Evolutionary conservation across 2,888 invertebrate species (phyloP).

Genomic region (Catonia carolina): DNA sequence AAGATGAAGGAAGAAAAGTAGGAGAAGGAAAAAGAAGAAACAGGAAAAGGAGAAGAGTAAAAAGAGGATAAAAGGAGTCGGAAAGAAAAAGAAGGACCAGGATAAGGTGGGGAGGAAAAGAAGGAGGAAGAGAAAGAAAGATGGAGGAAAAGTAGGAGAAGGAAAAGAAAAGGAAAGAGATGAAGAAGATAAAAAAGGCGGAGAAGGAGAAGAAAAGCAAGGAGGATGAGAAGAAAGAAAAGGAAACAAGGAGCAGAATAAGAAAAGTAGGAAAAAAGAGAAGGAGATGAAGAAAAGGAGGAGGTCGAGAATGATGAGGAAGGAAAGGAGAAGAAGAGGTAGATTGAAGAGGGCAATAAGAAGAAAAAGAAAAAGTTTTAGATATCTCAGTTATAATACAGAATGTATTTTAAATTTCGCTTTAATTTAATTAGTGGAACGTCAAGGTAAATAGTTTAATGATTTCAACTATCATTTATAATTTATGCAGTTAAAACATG

Average conservation of each 20-base stretch:
- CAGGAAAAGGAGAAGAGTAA: no score
- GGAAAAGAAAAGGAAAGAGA: background rate
- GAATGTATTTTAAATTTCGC: no score
- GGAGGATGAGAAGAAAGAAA: background rate
- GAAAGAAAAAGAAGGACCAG: no score
- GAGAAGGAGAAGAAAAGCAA: background rate
- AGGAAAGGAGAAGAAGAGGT: background rate
- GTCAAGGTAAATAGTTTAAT: no score
- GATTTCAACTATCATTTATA: no score
- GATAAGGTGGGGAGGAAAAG: no score
- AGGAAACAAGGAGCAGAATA: background rate
- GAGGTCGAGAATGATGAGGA: background rate
- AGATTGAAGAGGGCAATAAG: conserved; percentile 29
- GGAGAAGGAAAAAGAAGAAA: no score
- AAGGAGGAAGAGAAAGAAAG: background rate
- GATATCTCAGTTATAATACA: no score
- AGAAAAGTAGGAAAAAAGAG: background rate
- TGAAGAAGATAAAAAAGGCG: background rate
- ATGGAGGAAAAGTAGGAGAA: background rate
- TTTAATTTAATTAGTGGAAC: no score
- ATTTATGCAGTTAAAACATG: no score
- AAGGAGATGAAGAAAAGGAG: background rate
- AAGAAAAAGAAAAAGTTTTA: background rate
- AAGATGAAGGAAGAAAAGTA: background rate
- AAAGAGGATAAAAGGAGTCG: no score